Evolutionary conservation across 2,113 vertebrate species (phyloP), one percentile per base, ranked within the genome.

Genomic region (Lepus timidus): DNA sequence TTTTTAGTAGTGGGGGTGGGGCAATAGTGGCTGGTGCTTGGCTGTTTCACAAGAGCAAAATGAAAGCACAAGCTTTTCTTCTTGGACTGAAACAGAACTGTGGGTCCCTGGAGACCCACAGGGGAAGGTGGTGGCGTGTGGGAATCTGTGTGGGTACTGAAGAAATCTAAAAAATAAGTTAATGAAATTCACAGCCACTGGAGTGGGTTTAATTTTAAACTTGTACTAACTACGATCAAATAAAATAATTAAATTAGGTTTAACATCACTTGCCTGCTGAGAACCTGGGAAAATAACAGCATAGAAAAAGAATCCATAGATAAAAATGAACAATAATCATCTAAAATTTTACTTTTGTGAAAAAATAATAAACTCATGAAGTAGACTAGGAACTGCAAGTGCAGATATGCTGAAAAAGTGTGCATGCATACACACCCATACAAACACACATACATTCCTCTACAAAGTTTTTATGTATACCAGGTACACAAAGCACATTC

Each of bases 31-130:
- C 36, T 83, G 58, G 9, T 92, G 6, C 25, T 80, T 75, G 29
- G 9, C 65, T 78, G 49, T 89, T 96, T 94, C 88, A 88, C 68
- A 95, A 80, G 51, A 62, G 17, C 27, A 88, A 93, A 94, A 93
- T 93, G 92, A 96, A 90, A 93, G 78, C 33, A 52, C 25, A 90
- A 4, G 22, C 23, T 49, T 61, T 86, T 86, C 20, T 91, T 89
- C 31, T 96, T 8, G 88, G 20, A 51, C 49, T 84, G 13, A 96
- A 97, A 90, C n/a, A 83, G 68, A 90, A 4, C 11, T 82, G 33
- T 83, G 36, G 20, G 44, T 90, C 55, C 36, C 19, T 76, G 68
- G 33, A 33, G 82, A 52, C 17, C 22, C 76, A 74, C 4, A 83
- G 49, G 22, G 49, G 23, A 70, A 88, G 74, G 25, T 79, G 1